Percentiles rank a stretch among this genome's conserved stretches.
Evolutionary conservation across 1,140 invertebrate genomes (phyloP).

Genomic region (Zaprionus tsacasi): DNA sequence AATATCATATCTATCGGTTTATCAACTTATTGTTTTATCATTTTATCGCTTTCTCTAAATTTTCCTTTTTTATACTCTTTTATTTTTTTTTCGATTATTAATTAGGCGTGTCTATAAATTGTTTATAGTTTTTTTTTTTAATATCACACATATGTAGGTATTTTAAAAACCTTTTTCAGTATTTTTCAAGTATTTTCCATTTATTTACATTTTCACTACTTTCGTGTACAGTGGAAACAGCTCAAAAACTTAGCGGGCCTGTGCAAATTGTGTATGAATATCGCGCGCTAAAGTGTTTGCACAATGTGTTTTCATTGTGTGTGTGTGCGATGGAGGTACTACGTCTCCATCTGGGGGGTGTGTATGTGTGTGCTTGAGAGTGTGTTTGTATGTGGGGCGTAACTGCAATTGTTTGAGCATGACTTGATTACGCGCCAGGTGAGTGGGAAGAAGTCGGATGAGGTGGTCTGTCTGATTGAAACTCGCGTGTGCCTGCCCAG

Average conservation of each 20-base stretch:
- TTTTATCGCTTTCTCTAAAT: too few species aligned
- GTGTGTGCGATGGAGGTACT: neutral
- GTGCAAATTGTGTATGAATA: constrained; percentile 49
- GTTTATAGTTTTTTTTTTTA: too few species aligned
- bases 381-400: neutral
- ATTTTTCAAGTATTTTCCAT: neutral
- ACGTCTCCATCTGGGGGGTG: neutral
- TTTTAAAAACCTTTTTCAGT: neutral
- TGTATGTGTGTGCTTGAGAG: neutral
- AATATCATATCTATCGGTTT: too few species aligned
- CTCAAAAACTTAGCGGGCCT: neutral
- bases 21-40: too few species aligned
- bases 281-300: constrained; percentile 44
- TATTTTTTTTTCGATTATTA: too few species aligned
- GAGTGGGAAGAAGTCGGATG: neutral
- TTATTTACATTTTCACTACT: neutral
- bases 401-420: constrained; percentile 51
- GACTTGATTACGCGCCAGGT: constrained; percentile 47
- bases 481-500: constrained; percentile 11
- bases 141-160: too few species aligned
- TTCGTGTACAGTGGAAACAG: constrained; percentile 22
- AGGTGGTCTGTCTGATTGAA: constrained; percentile 19
- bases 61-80: too few species aligned
- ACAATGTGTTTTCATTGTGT: constrained; percentile 40
- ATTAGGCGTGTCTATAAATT: too few species aligned